Base-by-base conservation (phyloP, 2,113 vertebrate species). In the Tragelaphus imberbis region DNA sequence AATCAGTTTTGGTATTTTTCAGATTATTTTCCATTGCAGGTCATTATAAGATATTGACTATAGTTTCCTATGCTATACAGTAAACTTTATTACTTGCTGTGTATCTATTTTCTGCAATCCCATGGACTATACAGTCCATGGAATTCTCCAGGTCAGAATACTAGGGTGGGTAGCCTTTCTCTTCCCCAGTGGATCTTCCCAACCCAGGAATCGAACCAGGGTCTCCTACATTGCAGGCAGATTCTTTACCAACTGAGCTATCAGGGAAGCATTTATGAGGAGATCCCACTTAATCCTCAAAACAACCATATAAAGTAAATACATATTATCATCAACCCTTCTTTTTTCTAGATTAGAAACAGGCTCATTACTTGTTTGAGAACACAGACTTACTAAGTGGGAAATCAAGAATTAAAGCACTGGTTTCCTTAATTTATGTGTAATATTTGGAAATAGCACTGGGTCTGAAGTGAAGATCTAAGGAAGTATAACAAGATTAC, bases 1-100 rank as follows among this genome's bases (percentile, higher is more conserved):
- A 95, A 80, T 27, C 63, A 87, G n/a, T 93, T 96, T 75, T 94
- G 36, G 58, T 88, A 86, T 51, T 88, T 95, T 85, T 44, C 71
- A 77, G 71, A 77, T 75, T 75, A 25, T 77, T 77, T 77, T 44
- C 23, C 71, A 77, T 14, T 77, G 21, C 12, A 77, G 71, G 36
- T 44, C 36, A 77, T 77, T 77, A 44, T 44, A 44, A 77, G 71
- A 77, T 27, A 77, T 25, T 77, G 71, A 77, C 71, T 77, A 77
- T 27, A 44, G 36, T 44, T 44, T 44, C 36, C 71, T 25, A 77
- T 77, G 36, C 36, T 75, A 75, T 44, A 77, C 11, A 77, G 68
- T 71, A 71, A 36, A 77, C 36, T 77, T 44, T 77, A 44, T 77
- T 77, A 36, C 23, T 44, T 77, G 10, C 44, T 75, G 21, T 44